Evolutionary conservation across 2,888 invertebrate genomes (phyloP), one percentile per base, ranked within the genome.

Genomic region (Acrocyrtus sp.): DNA sequence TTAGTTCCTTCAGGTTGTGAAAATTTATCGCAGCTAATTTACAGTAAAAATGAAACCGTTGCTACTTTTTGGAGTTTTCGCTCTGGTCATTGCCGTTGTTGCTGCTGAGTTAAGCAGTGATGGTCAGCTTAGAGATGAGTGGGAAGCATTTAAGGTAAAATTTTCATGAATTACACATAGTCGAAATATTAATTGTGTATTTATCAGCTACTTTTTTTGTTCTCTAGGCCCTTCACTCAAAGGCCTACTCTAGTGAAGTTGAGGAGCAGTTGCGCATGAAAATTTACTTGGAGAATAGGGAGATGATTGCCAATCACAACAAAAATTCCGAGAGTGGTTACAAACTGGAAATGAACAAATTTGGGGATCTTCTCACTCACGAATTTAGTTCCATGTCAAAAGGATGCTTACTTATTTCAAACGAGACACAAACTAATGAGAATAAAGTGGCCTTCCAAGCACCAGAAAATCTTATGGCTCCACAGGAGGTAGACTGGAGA

Each of bases 201-300:
- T 50, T 69, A 1, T 21, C 15, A 24, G 15, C 8, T 26, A 60
- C 70, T 82, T 34, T 12, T 5, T 34, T 34, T 34, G n/a, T n/a
- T n/a, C n/a, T 82, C 53, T 80, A 88, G 88, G 83, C 88, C 61
- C 86, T 89, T 82, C 91, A 91, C 83, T 84, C 85, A 22, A 92
- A 92, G 84, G 78, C 82, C 0, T 95, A 95, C 83, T 85, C 87
- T 0, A 90, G 86, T 81, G 89, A 90, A 1, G 86, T 89, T 0
- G 95, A 95, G 83, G 95, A 95, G 83, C 88, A 88, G 80, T 93
- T 92, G 85, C 90, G 95, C 57, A 89, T 92, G 89, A 94, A 95
- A 85, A 92, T 95, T 81, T 96, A 90, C 84, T 89, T 93, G 85
- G 95, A 95, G 84, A 95, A 96, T 85, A 90, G 90, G 82, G 90